Evolutionary conservation across 2,888 invertebrate genomes (phyloP).

Genomic region (Xylophagus ater): DNA sequence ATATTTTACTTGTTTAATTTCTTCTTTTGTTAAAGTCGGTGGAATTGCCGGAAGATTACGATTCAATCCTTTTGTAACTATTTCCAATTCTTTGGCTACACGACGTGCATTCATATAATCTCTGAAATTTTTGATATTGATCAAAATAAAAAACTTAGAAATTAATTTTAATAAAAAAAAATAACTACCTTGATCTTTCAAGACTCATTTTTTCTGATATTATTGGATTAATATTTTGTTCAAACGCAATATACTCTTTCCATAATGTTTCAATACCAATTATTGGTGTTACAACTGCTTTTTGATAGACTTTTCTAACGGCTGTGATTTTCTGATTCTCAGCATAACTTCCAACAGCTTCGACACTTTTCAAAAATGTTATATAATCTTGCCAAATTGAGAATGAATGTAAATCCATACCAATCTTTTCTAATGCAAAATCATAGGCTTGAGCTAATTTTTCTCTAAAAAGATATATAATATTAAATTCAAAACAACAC

Average conservation of each 20-base stretch:
- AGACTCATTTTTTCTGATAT: conserved; percentile 95
- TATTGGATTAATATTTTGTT: conserved; percentile 70
- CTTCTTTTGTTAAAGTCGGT: conserved; percentile 82
- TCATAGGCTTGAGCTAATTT: conserved; percentile 99
- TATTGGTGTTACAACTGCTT: conserved; percentile 93
- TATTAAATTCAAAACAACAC: too few species aligned
- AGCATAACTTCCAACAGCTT: conserved; percentile 96
- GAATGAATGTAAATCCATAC: conserved; percentile 94
- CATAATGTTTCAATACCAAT: conserved; percentile 92
- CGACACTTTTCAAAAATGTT: conserved; percentile 87
- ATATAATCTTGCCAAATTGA: conserved; percentile 98
- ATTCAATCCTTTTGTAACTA: conserved; percentile 87
- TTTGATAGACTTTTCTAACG: conserved; percentile 92
- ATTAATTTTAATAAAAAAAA: background rate
- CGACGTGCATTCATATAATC: conserved; percentile 97
- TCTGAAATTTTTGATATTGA: conserved; percentile 35
- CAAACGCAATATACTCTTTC: conserved; percentile 97
- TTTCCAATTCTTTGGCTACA: conserved; percentile 93
- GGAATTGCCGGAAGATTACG: conserved; percentile 93
- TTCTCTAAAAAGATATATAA: conserved; percentile 79
- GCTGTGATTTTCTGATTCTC: conserved; percentile 99
- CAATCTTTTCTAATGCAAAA: conserved; percentile 97
- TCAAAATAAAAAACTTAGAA: background rate
- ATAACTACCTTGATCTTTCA: conserved; percentile 58
- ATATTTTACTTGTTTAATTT: conserved; percentile 69